Evolutionary conservation across 1,140 invertebrate species (phyloP).

Genomic region (Zaprionus ornatus): DNA sequence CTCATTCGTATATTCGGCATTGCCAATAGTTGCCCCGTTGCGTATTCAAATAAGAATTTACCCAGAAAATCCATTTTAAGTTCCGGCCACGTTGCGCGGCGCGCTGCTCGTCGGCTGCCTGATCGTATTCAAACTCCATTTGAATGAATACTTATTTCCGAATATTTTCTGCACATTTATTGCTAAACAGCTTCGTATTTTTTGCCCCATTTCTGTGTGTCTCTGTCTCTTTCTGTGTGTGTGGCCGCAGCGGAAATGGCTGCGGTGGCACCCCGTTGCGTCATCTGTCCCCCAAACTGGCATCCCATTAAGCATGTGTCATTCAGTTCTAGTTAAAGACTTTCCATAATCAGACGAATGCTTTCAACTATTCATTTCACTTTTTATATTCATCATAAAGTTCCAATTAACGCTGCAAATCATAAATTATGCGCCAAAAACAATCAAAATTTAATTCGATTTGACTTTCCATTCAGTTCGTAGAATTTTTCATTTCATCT

Average conservation of each 20-base stretch:
- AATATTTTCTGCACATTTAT: slow-evolving; percentile 66
- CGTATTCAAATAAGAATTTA: slow-evolving; percentile 73
- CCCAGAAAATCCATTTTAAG: slow-evolving; percentile 68
- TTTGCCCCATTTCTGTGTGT: not conserved
- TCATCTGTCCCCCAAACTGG: slow-evolving; percentile 9
- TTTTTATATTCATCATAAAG: too few relatives aligned
- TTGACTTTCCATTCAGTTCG: not conserved
- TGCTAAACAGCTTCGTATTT: slow-evolving; percentile 53
- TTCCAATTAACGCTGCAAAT: slow-evolving; percentile 8
- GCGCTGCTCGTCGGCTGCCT: not conserved
- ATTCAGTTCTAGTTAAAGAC: slow-evolving; percentile 18
- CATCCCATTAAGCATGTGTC: slow-evolving; percentile 46
- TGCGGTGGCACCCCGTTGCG: slow-evolving; percentile 52
- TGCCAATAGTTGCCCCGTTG: slow-evolving; percentile 31
- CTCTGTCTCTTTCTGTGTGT: not conserved
- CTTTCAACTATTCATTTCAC: too few relatives aligned
- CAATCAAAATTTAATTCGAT: slow-evolving; percentile 5
- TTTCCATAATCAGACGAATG: not conserved
- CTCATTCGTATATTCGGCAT: not conserved
- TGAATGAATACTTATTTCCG: slow-evolving; percentile 71
- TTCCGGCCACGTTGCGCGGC: slow-evolving; percentile 44
- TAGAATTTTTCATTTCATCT: too few relatives aligned
- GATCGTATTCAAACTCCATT: slow-evolving; percentile 38
- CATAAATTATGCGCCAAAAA: not conserved
- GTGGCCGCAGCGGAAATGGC: slow-evolving; percentile 53